phyloP scores from a whole-genome alignment of 1,140 invertebrate species.

The Philotrypesis tridentata region DNA sequence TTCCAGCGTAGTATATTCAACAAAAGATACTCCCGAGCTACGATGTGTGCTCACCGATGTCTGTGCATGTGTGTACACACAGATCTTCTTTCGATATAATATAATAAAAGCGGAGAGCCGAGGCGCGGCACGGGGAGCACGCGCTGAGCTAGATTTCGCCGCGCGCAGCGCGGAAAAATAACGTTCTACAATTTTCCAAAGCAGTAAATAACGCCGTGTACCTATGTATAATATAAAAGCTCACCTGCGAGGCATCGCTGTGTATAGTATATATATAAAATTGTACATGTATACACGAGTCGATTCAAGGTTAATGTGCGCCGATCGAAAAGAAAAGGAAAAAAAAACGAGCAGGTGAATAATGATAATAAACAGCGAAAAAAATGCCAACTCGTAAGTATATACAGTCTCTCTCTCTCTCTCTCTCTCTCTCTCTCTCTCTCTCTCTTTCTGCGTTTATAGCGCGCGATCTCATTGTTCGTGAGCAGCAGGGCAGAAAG shows the following conservation, averaged over 20 bases:
- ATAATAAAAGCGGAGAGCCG: constrained; percentile 30
- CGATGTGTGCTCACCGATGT: neutral
- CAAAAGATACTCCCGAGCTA: neutral
- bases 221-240: too few species aligned
- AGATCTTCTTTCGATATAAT: constrained; percentile 38
- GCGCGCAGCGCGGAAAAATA: constrained; percentile 29
- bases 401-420: neutral
- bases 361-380: constrained; percentile 21
- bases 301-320: constrained; percentile 46
- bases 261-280: too few species aligned
- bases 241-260: constrained; percentile 39
- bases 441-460: constrained; percentile 7
- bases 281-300: too few species aligned
- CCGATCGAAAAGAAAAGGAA: constrained; percentile 32
- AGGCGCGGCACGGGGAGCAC: constrained; percentile 19
- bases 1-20: too few species aligned
- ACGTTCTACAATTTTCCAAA: constrained; percentile 46
- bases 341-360: neutral
- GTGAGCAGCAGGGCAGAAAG: constrained; percentile 67
- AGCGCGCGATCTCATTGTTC: constrained; percentile 62
- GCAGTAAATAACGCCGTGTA: constrained; percentile 36
- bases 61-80: neutral
- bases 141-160: constrained; percentile 42
- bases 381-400: constrained; percentile 22
- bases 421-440: constrained; percentile 26